Base-by-base conservation (phyloP, 2,888 invertebrate genomes). In the Conistra vaccinii region DNA sequence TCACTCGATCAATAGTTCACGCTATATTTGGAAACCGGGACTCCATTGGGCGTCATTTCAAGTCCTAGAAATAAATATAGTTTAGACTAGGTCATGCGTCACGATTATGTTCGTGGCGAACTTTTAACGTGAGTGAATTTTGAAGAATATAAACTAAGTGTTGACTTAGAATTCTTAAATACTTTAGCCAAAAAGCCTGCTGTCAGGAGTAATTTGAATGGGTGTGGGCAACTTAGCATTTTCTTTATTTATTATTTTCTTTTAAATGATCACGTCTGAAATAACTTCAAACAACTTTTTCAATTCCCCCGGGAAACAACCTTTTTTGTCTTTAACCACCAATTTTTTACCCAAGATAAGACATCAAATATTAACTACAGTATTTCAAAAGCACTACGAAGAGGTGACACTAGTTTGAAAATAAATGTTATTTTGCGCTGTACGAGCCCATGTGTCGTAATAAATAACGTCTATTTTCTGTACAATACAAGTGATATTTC, bases 391-490 rank as follows among this genome's bases (percentile, higher is more conserved):
- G 45, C 61, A 61, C 35, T 26, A 20, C 51, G 45, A n/a, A 48
- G 70, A 60, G 58, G 55, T 79, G 84, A 68, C 78, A 73, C 73
- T 78, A 85, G 80, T 80, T 85, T 78, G 70, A 80, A 82, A 78
- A 84, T 84, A 89, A 87, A 87, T 86, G 78, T 53, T 77, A 82
- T 75, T 58, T 67, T 45, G 81, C 62, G 78, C 42, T 72, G 68
- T 80, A 79, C 75, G 42, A 68, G 69, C 74, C 83, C 73, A 83
- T 76, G 80, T 87, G 87, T 87, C 85, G 76, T 68, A 80, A 85
- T 93, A 92, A 94, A 94, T 92, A 92, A 90, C 89, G 86, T 83
- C 89, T 92, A 91, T 91, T 90, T 87, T 84, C 84, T 84, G 87
- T 84, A 90, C 90, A 89, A 90, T 90, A 91, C 75, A 86, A 91